phyloP scores from a whole-genome alignment of 2,113 vertebrate species.

The Syngnathus floridae region DNA sequence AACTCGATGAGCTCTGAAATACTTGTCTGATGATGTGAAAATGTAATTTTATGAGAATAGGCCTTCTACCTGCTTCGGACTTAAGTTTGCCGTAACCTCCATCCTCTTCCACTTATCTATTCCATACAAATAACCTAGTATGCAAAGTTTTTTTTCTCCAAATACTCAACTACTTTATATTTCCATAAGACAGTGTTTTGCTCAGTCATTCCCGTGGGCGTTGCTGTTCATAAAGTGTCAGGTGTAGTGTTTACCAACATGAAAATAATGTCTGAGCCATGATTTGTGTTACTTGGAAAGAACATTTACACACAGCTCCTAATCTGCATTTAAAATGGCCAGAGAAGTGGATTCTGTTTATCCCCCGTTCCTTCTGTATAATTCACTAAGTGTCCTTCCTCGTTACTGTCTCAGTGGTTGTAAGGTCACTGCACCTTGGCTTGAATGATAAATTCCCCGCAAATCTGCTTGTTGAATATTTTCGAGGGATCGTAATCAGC shows the following conservation, averaged over 20 bases:
- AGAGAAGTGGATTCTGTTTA: conserved; percentile 34
- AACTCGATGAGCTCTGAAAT: neutral
- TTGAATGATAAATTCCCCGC: neutral
- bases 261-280: neutral
- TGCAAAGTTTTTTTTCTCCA: neutral
- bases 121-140: neutral
- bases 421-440: neutral
- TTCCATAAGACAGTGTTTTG: neutral
- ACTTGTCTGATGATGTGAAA: too few species aligned
- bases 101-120: neutral
- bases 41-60: too few species aligned
- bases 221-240: neutral
- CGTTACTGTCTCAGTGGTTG: conserved; percentile 1
- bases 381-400: conserved; percentile 32
- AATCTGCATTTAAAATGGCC: conserved; percentile 41
- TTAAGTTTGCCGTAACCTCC: neutral
- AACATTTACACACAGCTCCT: conserved; percentile 9
- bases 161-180: neutral
- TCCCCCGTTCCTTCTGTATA: conserved; percentile 31
- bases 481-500: neutral
- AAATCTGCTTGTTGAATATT: neutral
- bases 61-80: neutral
- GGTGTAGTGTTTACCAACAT: neutral
- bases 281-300: conserved; percentile 3
- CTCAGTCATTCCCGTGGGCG: neutral